Evolutionary conservation across 2,797 vertebrate species (phyloP), one percentile per base, ranked within the genome.

Genomic region (Varecia variegata): DNA sequence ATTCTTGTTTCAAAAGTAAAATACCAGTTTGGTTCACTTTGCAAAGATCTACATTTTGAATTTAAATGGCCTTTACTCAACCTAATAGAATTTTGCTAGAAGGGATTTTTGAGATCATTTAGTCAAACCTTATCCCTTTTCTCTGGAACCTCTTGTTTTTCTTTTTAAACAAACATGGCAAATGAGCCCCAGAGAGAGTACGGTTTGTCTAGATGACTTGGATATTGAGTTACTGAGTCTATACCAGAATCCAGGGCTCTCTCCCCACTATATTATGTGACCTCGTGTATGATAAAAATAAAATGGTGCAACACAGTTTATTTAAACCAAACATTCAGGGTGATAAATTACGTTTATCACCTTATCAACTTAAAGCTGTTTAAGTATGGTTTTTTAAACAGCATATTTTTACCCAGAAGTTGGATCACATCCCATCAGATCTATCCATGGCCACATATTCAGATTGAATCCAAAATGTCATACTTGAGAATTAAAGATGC

Each of bases 241-340:
- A 60, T 56, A 81, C 11, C 13, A 11, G 73, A 95, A 93, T 83
- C 92, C 68, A 88, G 58, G 70, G 45, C 91, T 88, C 82, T 54
- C n/a, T 94, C 82, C 79, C 71, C 45, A 83, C 77, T 84, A 71
- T 82, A 62, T 97, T 94, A 86, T 76, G 68, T 96, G 82, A 90
- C 85, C 81, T 93, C 18, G 0, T 83, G n/a, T 94, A 92, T 93
- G 62, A 93, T 92, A 96, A 97, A 97, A 97, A 95, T 95, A 96
- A 97, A 97, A 56, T 90, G 70, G 68, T 93, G 45, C 47, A 85
- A 88, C 68, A 65, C 68, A 62, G 12, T 82, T 92, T 82, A 88
- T 65, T 88, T 85, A 82, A 94, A 68, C 73, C 65, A 85, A 88
- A 94, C 86, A 81, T 83, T 83, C n/a, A 89, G 38, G 68, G 25